Conservation (phyloP, 2,113 vertebrate genomes). For the Sialia sialis region DNA sequence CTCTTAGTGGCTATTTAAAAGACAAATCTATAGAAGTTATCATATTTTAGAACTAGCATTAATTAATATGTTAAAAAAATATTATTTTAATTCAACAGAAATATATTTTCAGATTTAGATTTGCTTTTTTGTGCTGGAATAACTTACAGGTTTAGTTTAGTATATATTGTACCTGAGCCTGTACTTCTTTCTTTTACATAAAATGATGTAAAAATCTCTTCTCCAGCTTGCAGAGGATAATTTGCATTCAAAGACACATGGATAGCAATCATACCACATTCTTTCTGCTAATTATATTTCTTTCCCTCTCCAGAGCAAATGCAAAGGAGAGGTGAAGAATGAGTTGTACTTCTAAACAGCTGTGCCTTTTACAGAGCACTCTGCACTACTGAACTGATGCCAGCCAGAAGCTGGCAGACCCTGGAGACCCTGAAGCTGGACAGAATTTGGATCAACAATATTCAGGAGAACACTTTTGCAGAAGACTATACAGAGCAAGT, state of each 20-base stretch:
- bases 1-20: constrained; percentile 3
- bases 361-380: neutral
- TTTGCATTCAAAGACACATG: neutral
- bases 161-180: neutral
- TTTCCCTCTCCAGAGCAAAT: neutral
- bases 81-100: neutral
- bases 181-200: neutral
- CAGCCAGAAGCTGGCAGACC: neutral
- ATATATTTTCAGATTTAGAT: neutral
- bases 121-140: neutral
- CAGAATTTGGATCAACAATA: neutral
- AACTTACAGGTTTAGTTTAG: neutral
- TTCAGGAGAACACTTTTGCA: neutral
- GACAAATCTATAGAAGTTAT: neutral
- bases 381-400: neutral
- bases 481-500: neutral
- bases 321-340: neutral
- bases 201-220: neutral
- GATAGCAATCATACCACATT: neutral
- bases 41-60: neutral
- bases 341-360: neutral
- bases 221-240: neutral
- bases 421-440: neutral
- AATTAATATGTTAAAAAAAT: neutral
- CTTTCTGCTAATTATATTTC: neutral